Percentiles rank a stretch among this genome's conserved stretches.
Evolutionary conservation across 2,888 invertebrate genomes (phyloP).

Genomic region (Athrips mouffetella): DNA sequence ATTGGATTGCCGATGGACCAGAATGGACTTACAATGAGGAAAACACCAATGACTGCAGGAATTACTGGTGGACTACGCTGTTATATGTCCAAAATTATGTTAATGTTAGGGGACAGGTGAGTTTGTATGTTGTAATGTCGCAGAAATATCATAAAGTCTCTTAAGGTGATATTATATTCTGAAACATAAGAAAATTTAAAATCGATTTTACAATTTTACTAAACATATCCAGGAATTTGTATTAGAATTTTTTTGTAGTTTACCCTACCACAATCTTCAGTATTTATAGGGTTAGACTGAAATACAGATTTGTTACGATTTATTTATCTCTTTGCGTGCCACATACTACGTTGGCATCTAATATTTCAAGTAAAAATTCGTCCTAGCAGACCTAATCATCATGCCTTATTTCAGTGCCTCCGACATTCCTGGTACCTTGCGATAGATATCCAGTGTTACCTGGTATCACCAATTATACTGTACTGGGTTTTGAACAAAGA

Average conservation of each 20-base stretch:
- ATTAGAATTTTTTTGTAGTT: too few relatives aligned
- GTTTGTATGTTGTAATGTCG: slow-evolving; percentile 14
- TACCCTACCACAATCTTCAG: not conserved
- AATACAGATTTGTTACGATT: not conserved
- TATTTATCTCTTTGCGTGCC: too few relatives aligned
- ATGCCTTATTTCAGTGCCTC: slow-evolving; percentile 53
- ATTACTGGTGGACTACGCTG: slow-evolving; percentile 50
- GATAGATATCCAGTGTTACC: slow-evolving; percentile 55
- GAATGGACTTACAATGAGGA: slow-evolving; percentile 30
- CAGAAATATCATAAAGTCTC: not conserved
- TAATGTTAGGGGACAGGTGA: slow-evolving; percentile 33
- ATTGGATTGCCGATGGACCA: slow-evolving; percentile 44
- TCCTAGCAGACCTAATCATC: too few relatives aligned
- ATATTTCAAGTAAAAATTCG: too few relatives aligned
- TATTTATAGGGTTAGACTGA: not conserved
- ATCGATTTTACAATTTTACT: too few relatives aligned
- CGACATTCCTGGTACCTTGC: slow-evolving; percentile 58
- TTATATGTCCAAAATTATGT: slow-evolving; percentile 51
- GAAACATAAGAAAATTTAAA: too few relatives aligned
- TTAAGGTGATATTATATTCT: too few relatives aligned
- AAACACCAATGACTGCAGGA: slow-evolving; percentile 36
- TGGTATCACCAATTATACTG: slow-evolving; percentile 53
- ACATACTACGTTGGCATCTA: too few relatives aligned
- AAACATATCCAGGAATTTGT: too few relatives aligned
- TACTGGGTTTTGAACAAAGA: slow-evolving; percentile 40